A percentile compares a stretch with the other conserved stretches of the same genome.
Evolutionary conservation across 2,797 vertebrate genomes (phyloP).

Genomic region (Acrocephalus scirpaceus): DNA sequence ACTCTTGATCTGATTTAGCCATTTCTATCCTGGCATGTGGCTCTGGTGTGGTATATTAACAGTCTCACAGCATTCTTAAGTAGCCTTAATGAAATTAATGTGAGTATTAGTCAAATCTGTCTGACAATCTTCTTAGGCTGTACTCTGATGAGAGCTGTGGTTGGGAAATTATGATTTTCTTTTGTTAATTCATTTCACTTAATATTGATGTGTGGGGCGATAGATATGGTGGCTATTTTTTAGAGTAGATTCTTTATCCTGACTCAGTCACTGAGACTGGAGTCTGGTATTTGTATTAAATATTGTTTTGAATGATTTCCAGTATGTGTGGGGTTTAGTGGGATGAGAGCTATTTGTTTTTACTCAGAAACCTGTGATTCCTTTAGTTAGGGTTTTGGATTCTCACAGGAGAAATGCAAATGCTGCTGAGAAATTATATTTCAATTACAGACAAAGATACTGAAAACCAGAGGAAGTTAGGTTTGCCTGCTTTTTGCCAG

Average conservation of each 20-base stretch:
- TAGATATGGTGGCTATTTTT: background rate
- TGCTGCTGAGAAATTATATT: background rate
- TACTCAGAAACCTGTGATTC: background rate
- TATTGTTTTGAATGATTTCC: conserved; percentile 43
- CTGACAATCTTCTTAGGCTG: background rate
- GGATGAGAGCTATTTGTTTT: conserved; percentile 43
- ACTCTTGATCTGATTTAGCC: background rate
- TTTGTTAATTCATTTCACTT: conserved; percentile 24
- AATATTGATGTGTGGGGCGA: background rate
- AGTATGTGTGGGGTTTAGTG: conserved; percentile 10
- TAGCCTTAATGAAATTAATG: background rate
- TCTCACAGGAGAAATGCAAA: conserved; percentile 23
- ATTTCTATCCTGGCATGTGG: background rate
- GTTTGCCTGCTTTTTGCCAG: background rate
- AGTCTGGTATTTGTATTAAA: conserved; percentile 41
- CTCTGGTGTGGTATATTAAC: background rate
- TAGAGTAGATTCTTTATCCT: background rate
- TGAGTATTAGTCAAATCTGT: background rate
- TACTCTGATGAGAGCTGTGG: background rate
- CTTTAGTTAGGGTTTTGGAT: background rate
- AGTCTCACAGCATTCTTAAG: background rate
- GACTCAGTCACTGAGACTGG: background rate
- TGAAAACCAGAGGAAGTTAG: background rate
- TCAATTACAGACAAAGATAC: background rate
- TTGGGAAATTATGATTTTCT: background rate